These are phyloP conservation scores for Zootoca vivipara DNA, from an alignment of 2,113 vertebrate genomes.

Conservation along the genomic window DNA sequence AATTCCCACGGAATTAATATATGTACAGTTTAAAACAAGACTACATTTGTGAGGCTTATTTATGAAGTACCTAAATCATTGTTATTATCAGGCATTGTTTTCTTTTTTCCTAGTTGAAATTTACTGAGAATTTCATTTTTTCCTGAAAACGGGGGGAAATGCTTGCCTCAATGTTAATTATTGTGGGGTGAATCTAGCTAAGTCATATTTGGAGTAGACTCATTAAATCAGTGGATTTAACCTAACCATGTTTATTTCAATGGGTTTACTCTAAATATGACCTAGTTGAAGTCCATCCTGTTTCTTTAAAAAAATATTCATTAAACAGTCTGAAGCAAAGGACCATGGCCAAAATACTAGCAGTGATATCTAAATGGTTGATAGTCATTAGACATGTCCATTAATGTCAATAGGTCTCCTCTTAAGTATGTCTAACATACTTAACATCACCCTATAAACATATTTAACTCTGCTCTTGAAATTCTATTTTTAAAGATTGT, in stretches of 20 bases:
- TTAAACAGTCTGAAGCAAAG: background rate
- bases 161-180: background rate
- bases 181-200: background rate
- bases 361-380: background rate
- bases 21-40: constrained; percentile 3
- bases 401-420: too few relatives aligned
- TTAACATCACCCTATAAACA: too few relatives aligned
- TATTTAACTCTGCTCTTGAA: background rate
- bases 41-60: constrained; percentile 7
- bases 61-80: background rate
- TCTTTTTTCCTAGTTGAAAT: constrained; percentile 27
- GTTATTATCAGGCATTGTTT: background rate
- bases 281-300: background rate
- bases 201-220: too few relatives aligned
- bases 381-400: background rate
- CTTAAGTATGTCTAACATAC: too few relatives aligned
- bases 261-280: too few relatives aligned
- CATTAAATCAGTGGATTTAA: too few relatives aligned
- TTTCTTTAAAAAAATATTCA: constrained; percentile 17
- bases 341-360: background rate
- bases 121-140: constrained; percentile 11
- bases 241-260: too few relatives aligned
- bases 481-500: background rate
- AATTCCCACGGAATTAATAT: background rate
- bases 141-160: fast-evolving